Conservation (phyloP, 2,797 vertebrate genomes). For the Peromyscus eremicus region DNA sequence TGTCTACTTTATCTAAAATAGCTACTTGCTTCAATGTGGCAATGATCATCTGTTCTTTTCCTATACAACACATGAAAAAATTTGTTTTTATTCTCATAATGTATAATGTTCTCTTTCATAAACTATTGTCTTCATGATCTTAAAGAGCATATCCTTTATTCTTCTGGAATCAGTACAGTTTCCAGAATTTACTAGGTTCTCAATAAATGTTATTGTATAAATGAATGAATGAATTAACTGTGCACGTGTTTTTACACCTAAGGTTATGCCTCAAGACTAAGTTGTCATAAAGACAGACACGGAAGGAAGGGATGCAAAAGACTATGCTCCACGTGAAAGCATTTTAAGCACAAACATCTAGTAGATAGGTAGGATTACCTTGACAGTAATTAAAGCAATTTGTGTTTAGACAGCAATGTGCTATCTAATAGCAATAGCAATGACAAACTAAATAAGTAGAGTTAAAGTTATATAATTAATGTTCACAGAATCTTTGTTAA, state of each 20-base stretch:
- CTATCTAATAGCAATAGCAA: background rate
- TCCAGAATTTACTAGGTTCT: background rate
- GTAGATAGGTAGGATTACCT: background rate
- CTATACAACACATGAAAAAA: background rate
- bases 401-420: background rate
- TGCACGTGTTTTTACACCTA: background rate
- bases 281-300: background rate
- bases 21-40: background rate
- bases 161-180: background rate
- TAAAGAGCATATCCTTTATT: background rate
- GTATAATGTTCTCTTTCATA: background rate
- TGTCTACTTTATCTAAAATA: background rate
- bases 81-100: background rate
- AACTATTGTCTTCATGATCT: background rate
- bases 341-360: background rate
- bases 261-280: background rate
- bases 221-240: background rate
- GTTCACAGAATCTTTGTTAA: background rate
- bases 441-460: background rate
- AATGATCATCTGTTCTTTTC: background rate
- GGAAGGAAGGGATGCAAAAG: background rate
- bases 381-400: constrained; percentile 11
- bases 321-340: background rate
- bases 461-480: background rate
- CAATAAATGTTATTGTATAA: background rate